Percentiles rank a stretch among this genome's conserved stretches.
Evolutionary conservation across 2,113 vertebrate species (phyloP).

Genomic region (Aramus guarauna): DNA sequence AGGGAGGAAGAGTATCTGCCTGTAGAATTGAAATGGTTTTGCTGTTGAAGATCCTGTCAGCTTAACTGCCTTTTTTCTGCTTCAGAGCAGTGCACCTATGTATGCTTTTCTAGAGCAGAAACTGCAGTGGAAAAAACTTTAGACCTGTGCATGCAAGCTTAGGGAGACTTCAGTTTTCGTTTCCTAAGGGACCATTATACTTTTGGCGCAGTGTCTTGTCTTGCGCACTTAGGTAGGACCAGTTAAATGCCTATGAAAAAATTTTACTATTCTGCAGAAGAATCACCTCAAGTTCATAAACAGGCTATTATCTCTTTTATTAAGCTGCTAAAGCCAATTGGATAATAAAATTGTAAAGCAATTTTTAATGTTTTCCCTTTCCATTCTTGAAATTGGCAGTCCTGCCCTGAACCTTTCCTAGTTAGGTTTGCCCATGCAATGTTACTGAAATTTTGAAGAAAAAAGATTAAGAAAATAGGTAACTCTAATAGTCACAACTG

Average conservation of each 20-base stretch:
- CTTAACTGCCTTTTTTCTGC: background rate
- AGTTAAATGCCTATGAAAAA: background rate
- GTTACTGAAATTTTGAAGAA: background rate
- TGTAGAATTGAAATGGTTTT: background rate
- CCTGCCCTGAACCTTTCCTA: background rate
- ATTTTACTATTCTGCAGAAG: background rate
- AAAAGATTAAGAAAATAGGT: background rate
- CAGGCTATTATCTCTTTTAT: background rate
- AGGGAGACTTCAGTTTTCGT: background rate
- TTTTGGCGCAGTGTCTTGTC: background rate
- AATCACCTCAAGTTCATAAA: background rate
- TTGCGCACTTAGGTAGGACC: accelerated
- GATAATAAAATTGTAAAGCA: background rate
- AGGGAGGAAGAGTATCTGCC: background rate
- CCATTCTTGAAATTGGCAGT: background rate
- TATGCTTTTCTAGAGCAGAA: background rate
- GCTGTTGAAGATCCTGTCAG: background rate
- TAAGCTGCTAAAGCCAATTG: background rate
- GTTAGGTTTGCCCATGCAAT: background rate
- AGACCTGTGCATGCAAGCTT: background rate
- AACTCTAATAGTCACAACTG: background rate
- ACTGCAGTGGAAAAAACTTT: background rate
- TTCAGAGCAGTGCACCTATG: background rate
- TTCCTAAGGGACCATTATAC: background rate
- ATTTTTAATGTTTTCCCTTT: background rate